Evolutionary conservation across 2,888 invertebrate species (phyloP), one percentile per base, ranked within the genome.

Genomic region (Drosophila nigritarsus): DNA sequence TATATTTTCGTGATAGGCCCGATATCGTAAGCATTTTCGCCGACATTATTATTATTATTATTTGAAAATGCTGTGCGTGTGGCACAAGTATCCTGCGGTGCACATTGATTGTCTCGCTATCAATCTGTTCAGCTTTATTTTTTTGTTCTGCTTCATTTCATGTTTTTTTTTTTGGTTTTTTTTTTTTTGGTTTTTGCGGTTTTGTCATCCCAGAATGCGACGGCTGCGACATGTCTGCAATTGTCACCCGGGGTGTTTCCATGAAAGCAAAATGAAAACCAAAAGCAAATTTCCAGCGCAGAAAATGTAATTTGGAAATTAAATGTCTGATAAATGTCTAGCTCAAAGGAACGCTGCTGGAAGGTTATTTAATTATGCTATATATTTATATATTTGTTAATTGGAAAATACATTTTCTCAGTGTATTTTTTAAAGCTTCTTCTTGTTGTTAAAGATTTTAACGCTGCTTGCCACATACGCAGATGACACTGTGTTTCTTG

Each of bases 211-310:
- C 60, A 15, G 74, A 74, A 64, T 62, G 75, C 75, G 65, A 56
- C 51, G 62, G 54, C 77, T 72, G 73, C 36, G 51, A 34, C 48
- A 38, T 68, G 66, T 80, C 74, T 86, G 88, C 62, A 58, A 53
- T 72, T 89, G 89, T 83, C 84, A 78, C 87, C 87, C 73, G 87
- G 51, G 68, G 84, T 80, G 78, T 69, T 48, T 70, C 59, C 54
- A 42, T 36, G 0, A 56, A 48, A 60, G 15, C 36, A 45, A 49
- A 55, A 18, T n/a, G 24, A 54, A 36, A 36, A 11, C 36, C 27
- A 45, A 18, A 42, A 49, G 48, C 36, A 20, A 45, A 42, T 48
- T 48, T 6, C 36, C 50, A 38, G 29, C 13, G 30, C 53, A 5
- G 24, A 38, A 32, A 38, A 38, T 34, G 30, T 54, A 51, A 9